Evolutionary conservation across 2,888 invertebrate genomes (phyloP).

Genomic region (Lepetodrilus schrolli): DNA sequence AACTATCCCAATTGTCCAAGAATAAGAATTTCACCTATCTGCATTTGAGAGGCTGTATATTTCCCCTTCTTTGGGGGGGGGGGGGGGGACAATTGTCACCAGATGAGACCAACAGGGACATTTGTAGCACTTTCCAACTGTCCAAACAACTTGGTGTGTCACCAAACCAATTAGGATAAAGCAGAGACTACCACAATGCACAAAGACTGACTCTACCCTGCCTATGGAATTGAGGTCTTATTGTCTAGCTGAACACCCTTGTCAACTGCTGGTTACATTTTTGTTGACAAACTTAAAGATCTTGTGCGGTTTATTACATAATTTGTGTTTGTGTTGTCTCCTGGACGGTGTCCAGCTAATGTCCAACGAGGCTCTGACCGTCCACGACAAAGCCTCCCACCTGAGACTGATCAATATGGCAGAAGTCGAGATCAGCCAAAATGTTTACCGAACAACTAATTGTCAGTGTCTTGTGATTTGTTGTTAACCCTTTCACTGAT

Average conservation of each 20-base stretch:
- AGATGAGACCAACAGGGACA: background rate
- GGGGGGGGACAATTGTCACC: background rate
- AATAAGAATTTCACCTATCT: background rate
- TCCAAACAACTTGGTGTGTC: constrained; percentile 8
- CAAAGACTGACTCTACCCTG: background rate
- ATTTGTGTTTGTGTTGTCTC: background rate
- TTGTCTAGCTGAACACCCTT: too few relatives aligned
- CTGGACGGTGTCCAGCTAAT: background rate
- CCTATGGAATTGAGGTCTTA: too few relatives aligned
- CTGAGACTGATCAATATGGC: background rate
- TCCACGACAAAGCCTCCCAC: background rate
- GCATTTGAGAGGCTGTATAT: background rate
- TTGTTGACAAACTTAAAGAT: background rate
- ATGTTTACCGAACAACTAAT: constrained; percentile 6
- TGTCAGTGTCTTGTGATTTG: background rate
- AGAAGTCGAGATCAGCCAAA: constrained; percentile 15
- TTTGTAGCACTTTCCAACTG: constrained; percentile 13
- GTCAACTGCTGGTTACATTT: background rate
- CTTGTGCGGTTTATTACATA: background rate
- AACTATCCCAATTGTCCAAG: background rate
- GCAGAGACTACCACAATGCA: background rate
- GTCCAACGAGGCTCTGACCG: background rate
- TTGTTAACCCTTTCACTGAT: background rate
- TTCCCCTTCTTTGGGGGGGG: too few relatives aligned
- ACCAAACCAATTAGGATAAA: constrained; percentile 5